Percentiles rank a stretch among this genome's conserved stretches.
These are phyloP conservation scores for Hipparchia semele DNA, from an alignment of 2,888 invertebrate genomes.

Conservation along the genomic window DNA sequence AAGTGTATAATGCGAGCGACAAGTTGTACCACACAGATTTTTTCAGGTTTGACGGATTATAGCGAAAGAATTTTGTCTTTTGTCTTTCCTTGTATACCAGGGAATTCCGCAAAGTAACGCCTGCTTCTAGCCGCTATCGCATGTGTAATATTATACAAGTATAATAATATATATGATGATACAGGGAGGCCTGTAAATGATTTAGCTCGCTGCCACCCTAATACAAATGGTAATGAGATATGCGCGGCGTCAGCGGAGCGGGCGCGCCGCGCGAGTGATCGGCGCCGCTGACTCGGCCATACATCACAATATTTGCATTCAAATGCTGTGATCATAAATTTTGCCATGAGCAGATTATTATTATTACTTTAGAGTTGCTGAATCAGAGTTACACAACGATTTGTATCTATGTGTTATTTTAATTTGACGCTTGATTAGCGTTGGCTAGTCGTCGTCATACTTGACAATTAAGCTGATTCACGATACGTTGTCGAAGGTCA, in stretches of 20 bases:
- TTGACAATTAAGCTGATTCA: too few relatives aligned
- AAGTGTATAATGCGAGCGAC: too few relatives aligned
- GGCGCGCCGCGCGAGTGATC: not conserved
- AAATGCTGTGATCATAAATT: slow-evolving; percentile 5
- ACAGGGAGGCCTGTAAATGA: not conserved
- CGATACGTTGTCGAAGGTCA: too few relatives aligned
- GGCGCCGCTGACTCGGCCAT: not conserved
- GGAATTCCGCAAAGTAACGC: too few relatives aligned
- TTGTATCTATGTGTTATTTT: too few relatives aligned
- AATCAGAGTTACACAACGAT: not conserved
- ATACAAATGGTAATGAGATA: slow-evolving; percentile 4
- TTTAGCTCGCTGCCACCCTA: not conserved
- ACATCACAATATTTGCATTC: not conserved
- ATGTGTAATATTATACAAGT: not conserved
- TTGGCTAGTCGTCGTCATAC: too few relatives aligned
- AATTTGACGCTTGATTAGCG: too few relatives aligned
- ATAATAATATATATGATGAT: not conserved
- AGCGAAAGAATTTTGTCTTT: too few relatives aligned
- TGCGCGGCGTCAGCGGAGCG: not conserved
- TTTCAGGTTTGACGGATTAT: too few relatives aligned
- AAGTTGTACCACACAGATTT: too few relatives aligned
- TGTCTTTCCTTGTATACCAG: too few relatives aligned
- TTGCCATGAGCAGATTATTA: not conserved
- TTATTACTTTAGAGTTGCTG: not conserved
- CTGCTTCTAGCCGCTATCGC: too few relatives aligned